Conservation (phyloP, 2,888 invertebrate species). For the Dione vanillae region DNA sequence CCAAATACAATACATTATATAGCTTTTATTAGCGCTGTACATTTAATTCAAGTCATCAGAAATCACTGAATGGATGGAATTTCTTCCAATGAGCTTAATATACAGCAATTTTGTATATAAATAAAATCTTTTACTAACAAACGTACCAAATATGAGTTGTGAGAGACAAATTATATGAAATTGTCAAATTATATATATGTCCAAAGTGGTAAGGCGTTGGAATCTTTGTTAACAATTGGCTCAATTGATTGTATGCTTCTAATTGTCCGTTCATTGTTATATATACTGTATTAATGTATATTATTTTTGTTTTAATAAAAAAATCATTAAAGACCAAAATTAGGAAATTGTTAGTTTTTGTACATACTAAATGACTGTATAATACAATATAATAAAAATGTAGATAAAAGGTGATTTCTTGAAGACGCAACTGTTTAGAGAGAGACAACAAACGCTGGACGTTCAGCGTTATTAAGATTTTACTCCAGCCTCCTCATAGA, state of each 20-base stretch:
- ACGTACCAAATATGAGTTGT: constrained; percentile 29
- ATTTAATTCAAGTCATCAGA: neutral
- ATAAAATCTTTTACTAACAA: constrained; percentile 12
- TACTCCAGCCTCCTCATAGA: constrained; percentile 25
- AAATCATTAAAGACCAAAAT: constrained; percentile 42
- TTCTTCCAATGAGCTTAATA: neutral
- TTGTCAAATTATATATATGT: constrained; percentile 20
- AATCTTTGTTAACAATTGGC: constrained; percentile 19
- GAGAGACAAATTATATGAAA: constrained; percentile 14
- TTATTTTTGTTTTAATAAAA: constrained; percentile 34
- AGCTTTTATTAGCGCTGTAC: neutral
- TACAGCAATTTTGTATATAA: constrained; percentile 17
- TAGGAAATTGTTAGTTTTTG: constrained; percentile 41
- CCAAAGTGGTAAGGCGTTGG: neutral
- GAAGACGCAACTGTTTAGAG: constrained; percentile 25
- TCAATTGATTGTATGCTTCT: constrained; percentile 9
- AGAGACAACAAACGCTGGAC: constrained; percentile 34
- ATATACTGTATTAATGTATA: constrained; percentile 5
- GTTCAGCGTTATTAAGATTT: constrained; percentile 35
- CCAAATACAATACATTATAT: constrained; percentile 8
- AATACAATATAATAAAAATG: constrained; percentile 20
- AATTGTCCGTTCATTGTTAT: constrained; percentile 35
- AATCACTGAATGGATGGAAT: neutral
- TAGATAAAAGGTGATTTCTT: constrained; percentile 28
- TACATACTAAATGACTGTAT: constrained; percentile 34